Evolutionary conservation across 2,888 invertebrate genomes (phyloP).

Genomic region (Proisotoma minuta): DNA sequence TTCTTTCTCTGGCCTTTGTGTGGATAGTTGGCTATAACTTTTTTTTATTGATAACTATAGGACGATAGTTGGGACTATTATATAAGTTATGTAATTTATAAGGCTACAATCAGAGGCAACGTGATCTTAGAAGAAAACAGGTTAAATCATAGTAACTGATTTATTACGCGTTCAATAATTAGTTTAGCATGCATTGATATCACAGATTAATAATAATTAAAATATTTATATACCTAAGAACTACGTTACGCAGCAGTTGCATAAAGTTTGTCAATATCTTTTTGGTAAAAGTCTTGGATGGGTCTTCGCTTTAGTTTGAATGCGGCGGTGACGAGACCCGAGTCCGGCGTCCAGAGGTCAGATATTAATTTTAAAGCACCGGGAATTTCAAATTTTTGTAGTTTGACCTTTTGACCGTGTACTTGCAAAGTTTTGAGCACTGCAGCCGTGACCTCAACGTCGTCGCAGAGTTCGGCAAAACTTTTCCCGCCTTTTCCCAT

Average conservation of each 20-base stretch:
- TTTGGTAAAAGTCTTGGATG: constrained; percentile 53
- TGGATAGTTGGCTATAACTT: no score
- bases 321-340: constrained; percentile 57
- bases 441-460: constrained; percentile 66
- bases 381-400: constrained; percentile 56
- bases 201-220: no score
- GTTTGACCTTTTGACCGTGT: constrained; percentile 69
- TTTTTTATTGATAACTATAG: no score
- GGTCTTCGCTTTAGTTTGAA: constrained; percentile 56
- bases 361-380: constrained; percentile 52
- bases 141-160: no score
- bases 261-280: constrained; percentile 52
- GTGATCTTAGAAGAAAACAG: no score
- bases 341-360: constrained; percentile 57
- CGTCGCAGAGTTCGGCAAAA: constrained; percentile 71
- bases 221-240: no score
- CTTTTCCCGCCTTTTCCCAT: constrained; percentile 58
- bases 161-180: no score
- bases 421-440: constrained; percentile 72
- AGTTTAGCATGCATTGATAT: no score
- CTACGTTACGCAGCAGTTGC: background rate
- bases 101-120: no score
- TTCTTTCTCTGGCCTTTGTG: no score
- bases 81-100: no score
- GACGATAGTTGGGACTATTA: no score